Evolutionary conservation across 2,888 invertebrate species (phyloP).

Genomic region (Yponomeuta evonymella): DNA sequence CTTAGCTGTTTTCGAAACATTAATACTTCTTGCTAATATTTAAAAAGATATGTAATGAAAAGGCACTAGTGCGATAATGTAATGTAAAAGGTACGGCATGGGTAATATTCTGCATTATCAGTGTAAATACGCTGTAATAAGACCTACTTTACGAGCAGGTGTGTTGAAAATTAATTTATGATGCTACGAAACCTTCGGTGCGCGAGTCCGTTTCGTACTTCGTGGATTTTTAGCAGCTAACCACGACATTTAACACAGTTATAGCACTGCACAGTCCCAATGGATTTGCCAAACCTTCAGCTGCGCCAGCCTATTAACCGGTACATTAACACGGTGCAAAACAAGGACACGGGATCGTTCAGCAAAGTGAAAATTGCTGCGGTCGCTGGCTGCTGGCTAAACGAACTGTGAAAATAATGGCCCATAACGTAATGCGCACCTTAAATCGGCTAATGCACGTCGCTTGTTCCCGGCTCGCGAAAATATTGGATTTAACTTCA

Average conservation of each 20-base stretch:
- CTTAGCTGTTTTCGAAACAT: too few species aligned
- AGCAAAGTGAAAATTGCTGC: conserved; percentile 34
- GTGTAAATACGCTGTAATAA: too few species aligned
- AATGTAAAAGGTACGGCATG: too few species aligned
- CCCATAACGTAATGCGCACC: conserved; percentile 40
- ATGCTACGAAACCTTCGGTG: too few species aligned
- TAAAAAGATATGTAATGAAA: too few species aligned
- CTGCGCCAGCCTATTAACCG: conserved; percentile 39
- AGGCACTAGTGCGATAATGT: too few species aligned
- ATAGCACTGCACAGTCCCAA: neutral
- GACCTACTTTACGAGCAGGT: too few species aligned
- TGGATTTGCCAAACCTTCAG: conserved; percentile 19
- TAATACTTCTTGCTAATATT: too few species aligned
- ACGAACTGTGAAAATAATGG: conserved; percentile 69
- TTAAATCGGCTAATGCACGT: conserved; percentile 48
- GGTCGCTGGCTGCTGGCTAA: conserved; percentile 35
- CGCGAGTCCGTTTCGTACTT: too few species aligned
- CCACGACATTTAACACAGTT: neutral
- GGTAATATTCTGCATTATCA: too few species aligned
- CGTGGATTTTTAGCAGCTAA: too few species aligned
- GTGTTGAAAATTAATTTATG: too few species aligned
- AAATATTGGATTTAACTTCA: conserved; percentile 16
- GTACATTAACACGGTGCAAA: conserved; percentile 37
- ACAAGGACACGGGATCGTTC: conserved; percentile 32
- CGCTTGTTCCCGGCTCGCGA: conserved; percentile 26